Percentiles rank a stretch among this genome's conserved stretches.
Evolutionary conservation across 2,797 vertebrate species (phyloP).

Genomic region (Moxostoma hubbsi): DNA sequence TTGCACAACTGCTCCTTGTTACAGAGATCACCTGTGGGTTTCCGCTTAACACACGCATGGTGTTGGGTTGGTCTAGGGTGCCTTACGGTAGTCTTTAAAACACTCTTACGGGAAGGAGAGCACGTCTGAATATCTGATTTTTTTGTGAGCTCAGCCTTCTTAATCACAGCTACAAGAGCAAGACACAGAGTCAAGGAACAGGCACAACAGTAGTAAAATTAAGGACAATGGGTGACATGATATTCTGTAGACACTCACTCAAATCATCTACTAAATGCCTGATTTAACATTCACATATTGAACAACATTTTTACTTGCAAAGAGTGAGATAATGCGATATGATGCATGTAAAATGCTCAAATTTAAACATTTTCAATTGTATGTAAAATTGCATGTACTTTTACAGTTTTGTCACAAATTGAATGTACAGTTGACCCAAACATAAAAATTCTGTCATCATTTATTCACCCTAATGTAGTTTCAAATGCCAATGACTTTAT

Average conservation of each 20-base stretch:
- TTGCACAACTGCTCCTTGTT: constrained; percentile 70
- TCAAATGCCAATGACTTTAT: too few relatives aligned
- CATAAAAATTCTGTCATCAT: too few relatives aligned
- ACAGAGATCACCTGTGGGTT: constrained; percentile 91
- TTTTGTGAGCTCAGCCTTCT: constrained; percentile 96
- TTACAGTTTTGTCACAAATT: too few relatives aligned
- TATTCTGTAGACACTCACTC: not conserved
- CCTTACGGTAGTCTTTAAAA: constrained; percentile 91
- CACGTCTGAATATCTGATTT: constrained; percentile 93
- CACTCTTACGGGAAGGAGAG: constrained; percentile 94
- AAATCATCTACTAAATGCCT: constrained; percentile 5
- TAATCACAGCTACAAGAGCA: constrained; percentile 91
- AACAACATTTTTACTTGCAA: not conserved
- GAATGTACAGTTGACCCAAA: too few relatives aligned
- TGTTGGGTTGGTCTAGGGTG: constrained; percentile 94
- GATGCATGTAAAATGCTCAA: not conserved
- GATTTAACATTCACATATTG: not conserved
- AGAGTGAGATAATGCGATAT: not conserved
- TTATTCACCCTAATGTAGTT: too few relatives aligned
- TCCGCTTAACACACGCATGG: constrained; percentile 95
- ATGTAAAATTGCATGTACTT: too few relatives aligned
- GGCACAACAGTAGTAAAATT: constrained; percentile 60
- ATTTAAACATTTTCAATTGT: too few relatives aligned
- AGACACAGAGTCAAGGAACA: constrained; percentile 81
- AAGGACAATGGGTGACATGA: constrained; percentile 23